Evolutionary conservation across 1,140 invertebrate genomes (phyloP).

Genomic region (Helicoverpa zea): DNA sequence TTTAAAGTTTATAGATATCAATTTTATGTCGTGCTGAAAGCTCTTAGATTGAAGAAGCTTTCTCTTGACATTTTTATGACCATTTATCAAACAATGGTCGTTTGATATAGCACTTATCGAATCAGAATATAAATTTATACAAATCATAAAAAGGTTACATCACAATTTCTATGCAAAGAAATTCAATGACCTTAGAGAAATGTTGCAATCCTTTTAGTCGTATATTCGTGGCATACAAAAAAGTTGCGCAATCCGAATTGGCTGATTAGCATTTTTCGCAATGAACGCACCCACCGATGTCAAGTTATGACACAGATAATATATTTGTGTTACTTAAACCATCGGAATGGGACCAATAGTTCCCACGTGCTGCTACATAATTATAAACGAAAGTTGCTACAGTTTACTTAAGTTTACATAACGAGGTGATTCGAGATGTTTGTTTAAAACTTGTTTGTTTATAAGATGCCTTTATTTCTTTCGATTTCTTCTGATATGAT

Average conservation of each 20-base stretch:
- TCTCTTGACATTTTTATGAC: not conserved
- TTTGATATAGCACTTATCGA: too few species aligned
- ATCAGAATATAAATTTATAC: too few species aligned
- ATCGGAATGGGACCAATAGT: constrained; percentile 18
- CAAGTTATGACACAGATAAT: constrained; percentile 45
- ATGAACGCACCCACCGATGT: constrained; percentile 22
- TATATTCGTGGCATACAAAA: constrained; percentile 33
- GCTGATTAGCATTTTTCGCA: constrained; percentile 50
- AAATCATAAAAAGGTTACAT: constrained; percentile 10
- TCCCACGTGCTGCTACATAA: constrained; percentile 16
- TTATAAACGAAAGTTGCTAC: constrained; percentile 29
- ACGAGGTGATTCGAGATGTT: not conserved
- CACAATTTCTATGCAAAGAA: constrained; percentile 39
- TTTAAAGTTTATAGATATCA: constrained; percentile 6
- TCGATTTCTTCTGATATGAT: too few species aligned
- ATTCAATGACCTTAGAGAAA: constrained; percentile 39
- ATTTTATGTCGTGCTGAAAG: constrained; percentile 33
- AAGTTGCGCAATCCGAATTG: constrained; percentile 29
- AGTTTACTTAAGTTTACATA: constrained; percentile 13
- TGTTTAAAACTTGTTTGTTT: not conserved
- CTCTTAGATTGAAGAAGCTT: constrained; percentile 18
- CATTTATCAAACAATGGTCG: not conserved
- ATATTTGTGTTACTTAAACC: constrained; percentile 12
- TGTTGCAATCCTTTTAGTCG: constrained; percentile 45
- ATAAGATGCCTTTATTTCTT: not conserved